Evolutionary conservation across 2,113 vertebrate genomes (phyloP), one percentile per base, ranked within the genome.

Genomic region (Tyto alba): DNA sequence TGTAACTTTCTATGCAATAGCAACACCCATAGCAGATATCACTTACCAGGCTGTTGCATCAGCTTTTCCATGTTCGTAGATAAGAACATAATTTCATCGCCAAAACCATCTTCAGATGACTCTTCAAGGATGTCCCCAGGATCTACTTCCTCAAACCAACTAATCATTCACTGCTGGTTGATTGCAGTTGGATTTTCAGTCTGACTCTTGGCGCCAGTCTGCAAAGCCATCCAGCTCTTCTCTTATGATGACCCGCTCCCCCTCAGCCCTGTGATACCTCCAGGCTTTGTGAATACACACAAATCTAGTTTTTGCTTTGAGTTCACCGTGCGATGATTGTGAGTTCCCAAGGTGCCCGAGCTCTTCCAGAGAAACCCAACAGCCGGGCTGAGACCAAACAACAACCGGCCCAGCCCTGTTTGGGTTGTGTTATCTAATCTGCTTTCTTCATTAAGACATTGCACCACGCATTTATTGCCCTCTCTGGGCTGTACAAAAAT

Each of bases 41-140:
- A 80, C 90, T 95, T 77, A 97, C 92, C 79, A 36, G 50, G 25
- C 71, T 79, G 30, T 83, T 79, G 7, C 34, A 79, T 66, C 88
- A 73, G 72, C 27, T 93, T 86, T 83, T 77, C 88, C 55, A 4
- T 32, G 38, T 71, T 41, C 50, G 79, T 50, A 83, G 85, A 4
- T 52, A 68, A 78, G 56, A 85, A 52, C 8, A 3, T 27, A 62
- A 48, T 40, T 93, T 59, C 50, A 71, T 45, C 55, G 14, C 30
- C 55, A 77, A 79, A 92, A 73, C 10, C 25, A n/a, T 94, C 67
- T 86, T 88, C 75, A 62, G 88, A 19, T 83, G 32, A 32, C 50
- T 85, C 71, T 69, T 66, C 55, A 88, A 62, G 67, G 59, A 55
- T 38, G 19, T 80, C 22, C 13, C 8, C 59, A 17, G 75, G 50